A percentile compares a stretch with the other conserved stretches of the same genome.
These are phyloP conservation scores for Eristalinus aeneus DNA, from an alignment of 2,888 invertebrate genomes.

Conservation along the genomic window DNA sequence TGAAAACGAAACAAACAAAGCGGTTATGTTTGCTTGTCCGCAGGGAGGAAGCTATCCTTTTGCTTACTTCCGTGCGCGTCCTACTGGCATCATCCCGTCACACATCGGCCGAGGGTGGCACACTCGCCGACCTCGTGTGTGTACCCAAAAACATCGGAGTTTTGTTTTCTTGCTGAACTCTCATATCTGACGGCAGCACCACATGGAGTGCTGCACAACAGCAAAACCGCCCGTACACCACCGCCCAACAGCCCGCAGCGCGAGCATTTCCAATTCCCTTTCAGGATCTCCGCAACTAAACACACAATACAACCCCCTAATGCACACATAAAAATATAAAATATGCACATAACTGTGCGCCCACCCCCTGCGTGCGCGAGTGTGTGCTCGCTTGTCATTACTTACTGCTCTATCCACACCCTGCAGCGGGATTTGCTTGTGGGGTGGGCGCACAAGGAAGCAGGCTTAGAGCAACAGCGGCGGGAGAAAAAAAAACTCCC, in stretches of 20 bases:
- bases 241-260: conserved; percentile 1
- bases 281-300: conserved; percentile 68
- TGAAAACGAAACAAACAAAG: conserved; percentile 67
- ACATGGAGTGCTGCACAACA: conserved; percentile 39
- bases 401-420: conserved; percentile 24
- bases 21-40: conserved; percentile 70
- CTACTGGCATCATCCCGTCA: conserved; percentile 18
- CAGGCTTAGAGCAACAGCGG: neutral
- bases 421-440: conserved; percentile 5
- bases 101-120: neutral
- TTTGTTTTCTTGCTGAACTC: conserved; percentile 13
- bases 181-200: conserved; percentile 42
- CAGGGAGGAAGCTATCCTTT: conserved; percentile 70
- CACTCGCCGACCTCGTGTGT: neutral
- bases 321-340: conserved; percentile 67
- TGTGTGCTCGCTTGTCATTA: conserved; percentile 48
- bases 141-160: conserved; percentile 49
- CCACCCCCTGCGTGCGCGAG: conserved; percentile 13
- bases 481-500: conserved; percentile 14
- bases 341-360: conserved; percentile 48
- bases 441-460: conserved; percentile 20
- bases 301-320: conserved; percentile 69
- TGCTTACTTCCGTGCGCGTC: conserved; percentile 67
- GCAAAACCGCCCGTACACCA: conserved; percentile 9
- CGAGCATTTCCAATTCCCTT: conserved; percentile 55